phyloP scores from a whole-genome alignment of 2,113 vertebrate genomes.

The Ibidorhyncha struthersii region DNA sequence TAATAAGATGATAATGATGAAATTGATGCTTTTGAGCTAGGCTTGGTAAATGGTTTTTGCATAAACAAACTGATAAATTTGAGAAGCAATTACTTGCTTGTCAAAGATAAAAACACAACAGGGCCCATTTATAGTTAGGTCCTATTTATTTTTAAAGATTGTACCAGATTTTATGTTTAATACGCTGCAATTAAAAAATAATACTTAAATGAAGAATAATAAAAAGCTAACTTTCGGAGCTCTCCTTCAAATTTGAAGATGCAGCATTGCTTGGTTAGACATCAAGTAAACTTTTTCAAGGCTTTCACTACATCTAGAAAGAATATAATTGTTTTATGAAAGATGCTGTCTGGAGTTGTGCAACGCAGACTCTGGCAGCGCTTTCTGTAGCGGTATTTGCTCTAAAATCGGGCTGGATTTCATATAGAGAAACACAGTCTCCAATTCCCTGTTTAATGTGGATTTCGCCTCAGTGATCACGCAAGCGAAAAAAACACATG shows the following conservation, averaged over 20 bases:
- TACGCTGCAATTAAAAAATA: constrained; percentile 88
- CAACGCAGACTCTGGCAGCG: background rate
- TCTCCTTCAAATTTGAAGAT: constrained; percentile 80
- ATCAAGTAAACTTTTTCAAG: constrained; percentile 80
- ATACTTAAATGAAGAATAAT: constrained; percentile 88
- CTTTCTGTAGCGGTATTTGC: background rate
- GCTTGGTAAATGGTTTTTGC: constrained; percentile 89
- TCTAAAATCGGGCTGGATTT: background rate
- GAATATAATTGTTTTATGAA: constrained; percentile 57
- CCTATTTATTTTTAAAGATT: constrained; percentile 90
- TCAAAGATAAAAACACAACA: constrained; percentile 91
- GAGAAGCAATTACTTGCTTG: constrained; percentile 91
- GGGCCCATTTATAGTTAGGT: constrained; percentile 89
- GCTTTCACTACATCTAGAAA: constrained; percentile 60
- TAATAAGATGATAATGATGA: constrained; percentile 92
- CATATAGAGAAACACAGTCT: background rate
- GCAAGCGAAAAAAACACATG: background rate
- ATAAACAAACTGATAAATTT: constrained; percentile 93
- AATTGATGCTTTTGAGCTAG: constrained; percentile 90
- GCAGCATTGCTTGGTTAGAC: constrained; percentile 75
- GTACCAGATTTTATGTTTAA: constrained; percentile 90
- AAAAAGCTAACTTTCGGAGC: constrained; percentile 80
- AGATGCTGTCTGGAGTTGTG: constrained; percentile 28
- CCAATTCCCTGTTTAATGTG: background rate
- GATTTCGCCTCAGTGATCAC: background rate